Evolutionary conservation across 2,888 invertebrate genomes (phyloP).

Genomic region (Agrilus cyanescens): DNA sequence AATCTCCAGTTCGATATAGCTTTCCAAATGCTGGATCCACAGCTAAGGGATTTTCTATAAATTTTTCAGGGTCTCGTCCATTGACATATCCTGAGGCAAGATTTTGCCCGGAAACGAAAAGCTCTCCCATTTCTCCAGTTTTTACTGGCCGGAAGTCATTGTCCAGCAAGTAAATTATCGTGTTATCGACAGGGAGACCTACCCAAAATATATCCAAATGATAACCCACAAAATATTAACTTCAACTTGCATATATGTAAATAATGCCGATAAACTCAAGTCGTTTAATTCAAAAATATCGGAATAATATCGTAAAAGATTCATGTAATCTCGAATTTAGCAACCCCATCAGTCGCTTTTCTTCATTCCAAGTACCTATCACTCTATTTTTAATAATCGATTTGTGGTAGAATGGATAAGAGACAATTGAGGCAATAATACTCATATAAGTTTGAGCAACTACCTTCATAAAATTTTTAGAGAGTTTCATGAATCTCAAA

Average conservation of each 20-base stretch:
- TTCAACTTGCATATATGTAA: not conserved
- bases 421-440: too few relatives aligned
- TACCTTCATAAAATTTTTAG: too few relatives aligned
- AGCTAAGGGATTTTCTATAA: conserved; percentile 63
- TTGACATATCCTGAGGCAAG: conserved; percentile 72
- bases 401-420: too few relatives aligned
- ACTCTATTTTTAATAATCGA: too few relatives aligned
- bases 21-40: conserved; percentile 52
- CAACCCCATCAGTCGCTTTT: not conserved
- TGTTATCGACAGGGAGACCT: conserved; percentile 71
- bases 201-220: conserved; percentile 8
- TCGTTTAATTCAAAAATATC: too few relatives aligned
- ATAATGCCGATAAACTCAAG: not conserved
- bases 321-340: not conserved
- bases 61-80: conserved; percentile 59
- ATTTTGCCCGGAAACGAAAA: conserved; percentile 71
- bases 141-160: conserved; percentile 59
- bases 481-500: too few relatives aligned
- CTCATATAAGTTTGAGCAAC: too few relatives aligned
- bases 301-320: too few relatives aligned
- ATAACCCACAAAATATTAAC: not conserved
- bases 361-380: too few relatives aligned
- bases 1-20: conserved; percentile 78
- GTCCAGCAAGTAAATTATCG: conserved; percentile 68
- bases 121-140: conserved; percentile 65